These are phyloP conservation scores for Lophotriccus pileatus DNA, from an alignment of 2,797 vertebrate species.

Conservation along the genomic window DNA sequence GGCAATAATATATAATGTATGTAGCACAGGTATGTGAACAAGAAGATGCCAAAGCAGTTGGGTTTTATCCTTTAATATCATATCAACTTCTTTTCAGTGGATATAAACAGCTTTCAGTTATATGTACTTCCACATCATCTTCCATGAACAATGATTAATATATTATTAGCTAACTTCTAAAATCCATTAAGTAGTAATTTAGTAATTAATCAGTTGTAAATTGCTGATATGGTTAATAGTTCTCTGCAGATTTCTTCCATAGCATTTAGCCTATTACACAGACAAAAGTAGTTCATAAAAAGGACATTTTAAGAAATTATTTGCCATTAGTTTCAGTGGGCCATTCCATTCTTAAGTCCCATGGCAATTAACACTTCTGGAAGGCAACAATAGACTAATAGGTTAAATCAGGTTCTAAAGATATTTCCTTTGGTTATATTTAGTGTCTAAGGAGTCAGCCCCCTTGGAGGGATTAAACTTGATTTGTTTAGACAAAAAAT, in stretches of 20 bases:
- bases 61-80: not conserved
- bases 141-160: not conserved
- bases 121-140: not conserved
- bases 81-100: not conserved
- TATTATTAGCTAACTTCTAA: not conserved
- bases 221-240: not conserved
- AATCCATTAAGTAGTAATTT: not conserved
- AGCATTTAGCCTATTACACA: not conserved
- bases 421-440: not conserved
- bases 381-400: not conserved
- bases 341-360: not conserved
- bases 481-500: not conserved
- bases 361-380: not conserved
- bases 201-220: not conserved
- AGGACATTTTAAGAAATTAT: not conserved
- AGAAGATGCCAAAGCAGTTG: not conserved
- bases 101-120: not conserved
- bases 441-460: not conserved
- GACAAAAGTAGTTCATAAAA: not conserved
- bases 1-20: not conserved
- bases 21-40: not conserved
- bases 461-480: not conserved
- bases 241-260: not conserved
- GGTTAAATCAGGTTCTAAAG: not conserved
- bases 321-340: not conserved